Conservation (phyloP, 2,888 invertebrate species). For the Eilema griseolum region DNA sequence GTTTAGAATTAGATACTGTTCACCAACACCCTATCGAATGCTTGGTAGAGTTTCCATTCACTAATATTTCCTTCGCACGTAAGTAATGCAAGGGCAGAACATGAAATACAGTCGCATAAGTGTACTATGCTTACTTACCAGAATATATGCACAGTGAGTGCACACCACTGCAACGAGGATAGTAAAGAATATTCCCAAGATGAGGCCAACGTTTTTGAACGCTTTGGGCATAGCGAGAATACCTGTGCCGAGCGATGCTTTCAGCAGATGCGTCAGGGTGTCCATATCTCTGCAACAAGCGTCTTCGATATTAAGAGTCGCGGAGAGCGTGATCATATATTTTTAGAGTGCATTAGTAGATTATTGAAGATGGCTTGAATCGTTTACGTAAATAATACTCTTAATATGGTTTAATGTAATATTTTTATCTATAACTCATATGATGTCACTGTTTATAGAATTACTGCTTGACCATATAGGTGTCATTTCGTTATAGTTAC, state of each 20-base stretch:
- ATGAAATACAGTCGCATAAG: slow-evolving; percentile 13
- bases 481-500: too few relatives aligned
- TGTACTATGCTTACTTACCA: slow-evolving; percentile 77
- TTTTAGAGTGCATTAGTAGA: background rate
- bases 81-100: slow-evolving; percentile 6
- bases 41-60: background rate
- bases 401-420: background rate
- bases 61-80: background rate
- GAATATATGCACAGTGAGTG: slow-evolving; percentile 97
- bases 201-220: slow-evolving; percentile 94
- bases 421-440: background rate
- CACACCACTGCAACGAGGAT: slow-evolving; percentile 95
- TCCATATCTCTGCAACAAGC: slow-evolving; percentile 91
- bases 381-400: background rate
- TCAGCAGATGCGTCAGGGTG: slow-evolving; percentile 96
- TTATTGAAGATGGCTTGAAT: background rate
- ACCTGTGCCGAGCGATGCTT: slow-evolving; percentile 98
- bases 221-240: slow-evolving; percentile 98
- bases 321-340: background rate
- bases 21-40: background rate
- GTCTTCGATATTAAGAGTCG: slow-evolving; percentile 11
- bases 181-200: slow-evolving; percentile 94
- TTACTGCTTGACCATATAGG: background rate
- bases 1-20: background rate
- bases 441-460: background rate